A percentile compares a stretch with the other conserved stretches of the same genome.
Conservation (phyloP, 2,888 invertebrate genomes). For the Ennomos quercinarius region DNA sequence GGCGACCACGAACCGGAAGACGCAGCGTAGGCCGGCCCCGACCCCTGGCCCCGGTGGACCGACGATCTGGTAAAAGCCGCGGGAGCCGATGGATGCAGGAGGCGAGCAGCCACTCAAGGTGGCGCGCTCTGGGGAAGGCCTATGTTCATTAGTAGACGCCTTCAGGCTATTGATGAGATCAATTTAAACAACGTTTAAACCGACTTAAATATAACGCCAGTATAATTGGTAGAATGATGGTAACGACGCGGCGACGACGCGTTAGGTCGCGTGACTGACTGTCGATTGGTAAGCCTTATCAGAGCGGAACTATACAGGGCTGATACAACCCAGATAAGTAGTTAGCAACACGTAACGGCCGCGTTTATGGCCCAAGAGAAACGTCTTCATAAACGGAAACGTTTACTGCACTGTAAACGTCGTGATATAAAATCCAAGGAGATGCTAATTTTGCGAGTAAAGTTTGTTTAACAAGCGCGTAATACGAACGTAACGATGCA, state of each 20-base stretch:
- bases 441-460: constrained; percentile 3
- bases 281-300: constrained; percentile 66
- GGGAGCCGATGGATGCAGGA: too few species aligned
- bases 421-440: constrained; percentile 27
- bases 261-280: constrained; percentile 54
- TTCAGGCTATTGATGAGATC: too few species aligned
- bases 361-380: constrained; percentile 46
- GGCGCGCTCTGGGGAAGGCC: too few species aligned
- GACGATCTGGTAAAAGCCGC: too few species aligned
- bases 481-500: neutral
- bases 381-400: constrained; percentile 46
- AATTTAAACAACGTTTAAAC: constrained; percentile 2
- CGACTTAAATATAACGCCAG: constrained; percentile 36
- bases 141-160: too few species aligned
- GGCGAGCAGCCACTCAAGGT: too few species aligned
- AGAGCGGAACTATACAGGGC: constrained; percentile 48
- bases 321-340: constrained; percentile 53
- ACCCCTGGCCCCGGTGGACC: too few species aligned
- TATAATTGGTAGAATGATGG: constrained; percentile 52
- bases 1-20: too few species aligned
- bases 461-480: neutral
- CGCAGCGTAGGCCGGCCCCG: too few species aligned
- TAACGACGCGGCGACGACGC: constrained; percentile 40
- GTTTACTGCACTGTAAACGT: constrained; percentile 38
- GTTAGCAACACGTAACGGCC: constrained; percentile 58